Evolutionary conservation across 2,797 vertebrate genomes (phyloP), one percentile per base, ranked within the genome.

Genomic region (Lutjanus argentimaculatus): DNA sequence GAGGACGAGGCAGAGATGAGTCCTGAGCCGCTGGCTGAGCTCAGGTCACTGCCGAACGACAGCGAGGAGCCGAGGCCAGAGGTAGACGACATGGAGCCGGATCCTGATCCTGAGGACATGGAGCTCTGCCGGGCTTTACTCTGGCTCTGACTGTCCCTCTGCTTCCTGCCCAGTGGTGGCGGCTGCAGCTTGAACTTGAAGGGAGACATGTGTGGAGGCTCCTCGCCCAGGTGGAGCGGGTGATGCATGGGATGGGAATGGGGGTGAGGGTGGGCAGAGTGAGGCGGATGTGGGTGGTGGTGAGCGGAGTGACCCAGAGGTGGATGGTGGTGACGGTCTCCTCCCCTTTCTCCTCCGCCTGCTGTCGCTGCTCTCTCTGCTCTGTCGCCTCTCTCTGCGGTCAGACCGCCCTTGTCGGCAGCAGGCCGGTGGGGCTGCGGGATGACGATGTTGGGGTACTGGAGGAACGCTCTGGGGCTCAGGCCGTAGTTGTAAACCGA

Each of bases 131-230:
- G 64, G 72, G 65, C 63, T 87, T 93, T 93, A 16, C 82, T 62
- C 76, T 91, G 92, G 75, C 85, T 77, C 42, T 92, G 92, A 6
- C 87, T 82, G 0, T 95, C 96, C 2, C 96, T 93, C 40, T 97
- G 96, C 88, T 97, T 97, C 42, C 96, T 94, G 55, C 97, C 97
- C 42, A 96, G 93, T 0, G 97, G 97, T 0, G 97, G 97, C 0
- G 97, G 97, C 94, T 98, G 97, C 82, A 98, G 95, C 92, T 98
- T 98, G 90, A 98, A 98, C 91, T 98, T 97, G 92, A 97, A 98
- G n/a, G 97, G 96, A 2, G 94, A 93, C 46, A 95, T 83, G 91
- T 96, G 95, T 3, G 93, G 89, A 6, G 93, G 86, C 80, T 96
- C 95, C 69, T 96, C 95, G 0, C 92, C 87, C 53, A 95, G 89